Conservation (phyloP, 2,888 invertebrate species). For the Homarus gammarus region DNA sequence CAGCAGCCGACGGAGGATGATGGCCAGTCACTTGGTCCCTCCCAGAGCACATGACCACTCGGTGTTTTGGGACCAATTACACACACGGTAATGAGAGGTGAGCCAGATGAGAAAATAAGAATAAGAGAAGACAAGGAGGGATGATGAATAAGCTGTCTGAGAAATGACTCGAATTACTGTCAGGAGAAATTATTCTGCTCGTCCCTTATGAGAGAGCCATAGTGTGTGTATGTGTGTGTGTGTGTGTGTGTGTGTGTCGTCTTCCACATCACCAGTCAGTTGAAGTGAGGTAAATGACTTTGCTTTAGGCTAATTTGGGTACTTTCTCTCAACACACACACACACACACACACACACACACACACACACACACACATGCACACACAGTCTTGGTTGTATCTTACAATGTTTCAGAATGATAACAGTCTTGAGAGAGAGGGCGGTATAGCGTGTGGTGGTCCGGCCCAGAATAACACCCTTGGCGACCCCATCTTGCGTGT, state of each 20-base stretch:
- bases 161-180: neutral
- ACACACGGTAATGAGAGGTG: neutral
- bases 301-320: too few species aligned
- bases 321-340: conserved; percentile 13
- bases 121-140: too few species aligned
- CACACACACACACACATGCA: neutral
- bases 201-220: too few species aligned
- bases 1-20: too few species aligned
- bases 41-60: too few species aligned
- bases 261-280: neutral
- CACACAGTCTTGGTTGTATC: too few species aligned
- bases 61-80: too few species aligned
- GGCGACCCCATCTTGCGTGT: conserved; percentile 6
- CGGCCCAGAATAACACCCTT: too few species aligned
- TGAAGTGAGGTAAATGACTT: neutral
- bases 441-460: neutral
- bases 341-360: conserved; percentile 15
- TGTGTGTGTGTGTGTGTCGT: neutral
- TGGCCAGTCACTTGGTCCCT: too few species aligned
- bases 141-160: neutral
- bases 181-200: too few species aligned
- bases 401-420: too few species aligned
- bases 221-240: too few species aligned
- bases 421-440: neutral
- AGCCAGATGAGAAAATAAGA: neutral